Base-by-base conservation (phyloP, 2,888 invertebrate genomes). In the Acanthococcus lagerstroemiae region DNA sequence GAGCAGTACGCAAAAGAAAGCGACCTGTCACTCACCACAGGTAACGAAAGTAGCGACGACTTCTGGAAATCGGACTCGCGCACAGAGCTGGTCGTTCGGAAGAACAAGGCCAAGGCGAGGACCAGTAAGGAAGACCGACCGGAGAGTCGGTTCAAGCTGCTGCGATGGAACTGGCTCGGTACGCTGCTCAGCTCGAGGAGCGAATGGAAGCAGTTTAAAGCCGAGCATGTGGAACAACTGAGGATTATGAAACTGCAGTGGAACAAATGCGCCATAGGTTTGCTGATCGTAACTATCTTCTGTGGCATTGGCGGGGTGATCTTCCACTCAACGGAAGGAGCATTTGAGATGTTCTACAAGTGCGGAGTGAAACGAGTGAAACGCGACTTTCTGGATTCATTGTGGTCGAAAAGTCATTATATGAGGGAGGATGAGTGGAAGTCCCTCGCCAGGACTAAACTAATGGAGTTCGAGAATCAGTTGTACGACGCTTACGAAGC, bases 361-460 rank as follows among this genome's bases (percentile, higher is more conserved):
- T 90, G 90, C 74, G 88, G 90, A 7, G 88, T 91, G 50, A 88
- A 90, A 72, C 81, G 88, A 72, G 89, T 92, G 0, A 90, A 91
- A 74, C 79, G 92, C 4, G 88, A 90, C 75, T 90, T 93, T 71
- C 84, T 93, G 67, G 90, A 91, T 72, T 81, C 83, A 68, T 79
- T 94, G 48, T 91, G 92, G 90, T 65, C 60, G 24, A 65, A 65
- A 45, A 90, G 90, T 75, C 88, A 89, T 75, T 85, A 86, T 73
- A 78, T 90, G 77, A 82, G 86, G 65, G 91, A 91, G 75, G 91
- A 92, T 57, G 91, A 92, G 73, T 92, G 92, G 92, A 91, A 91
- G 73, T 86, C 87, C 12, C 80, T 88, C 78, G 92, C 92, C 0
- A 80, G 92, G 66, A 83, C 83, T 71, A 86, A 87, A 74, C 76